Percentiles rank a stretch among this genome's conserved stretches.
These are phyloP conservation scores for Drosophila meridionalis DNA, from an alignment of 2,888 invertebrate species.

Conservation along the genomic window DNA sequence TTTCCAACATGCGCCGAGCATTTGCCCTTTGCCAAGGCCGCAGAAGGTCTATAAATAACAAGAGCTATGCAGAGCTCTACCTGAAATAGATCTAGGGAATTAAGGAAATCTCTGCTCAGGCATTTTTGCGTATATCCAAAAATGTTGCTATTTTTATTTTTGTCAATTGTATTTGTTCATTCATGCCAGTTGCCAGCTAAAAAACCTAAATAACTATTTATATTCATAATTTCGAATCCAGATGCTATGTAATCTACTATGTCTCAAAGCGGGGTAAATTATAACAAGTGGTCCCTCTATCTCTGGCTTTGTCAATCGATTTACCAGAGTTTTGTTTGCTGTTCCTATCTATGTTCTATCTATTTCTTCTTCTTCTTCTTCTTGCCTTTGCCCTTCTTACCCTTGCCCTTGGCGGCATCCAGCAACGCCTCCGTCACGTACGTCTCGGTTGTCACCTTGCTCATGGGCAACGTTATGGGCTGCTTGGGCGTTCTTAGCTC, in stretches of 20 bases:
- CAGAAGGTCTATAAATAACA: background rate
- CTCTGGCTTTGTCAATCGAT: background rate
- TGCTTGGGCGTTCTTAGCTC: constrained; percentile 91
- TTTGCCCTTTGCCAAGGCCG: constrained; percentile 22
- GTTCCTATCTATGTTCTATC: background rate
- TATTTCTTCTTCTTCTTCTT: constrained; percentile 34
- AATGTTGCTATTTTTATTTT: constrained; percentile 10
- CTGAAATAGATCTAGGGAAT: background rate
- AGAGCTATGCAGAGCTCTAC: background rate
- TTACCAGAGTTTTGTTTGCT: background rate
- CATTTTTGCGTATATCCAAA: background rate
- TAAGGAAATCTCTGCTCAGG: background rate
- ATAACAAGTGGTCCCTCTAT: background rate
- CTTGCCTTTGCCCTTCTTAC: constrained; percentile 21
- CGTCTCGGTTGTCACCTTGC: constrained; percentile 88
- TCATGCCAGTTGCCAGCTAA: constrained; percentile 11
- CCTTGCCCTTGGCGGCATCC: constrained; percentile 47
- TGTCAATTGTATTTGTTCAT: background rate
- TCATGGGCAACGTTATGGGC: constrained; percentile 86
- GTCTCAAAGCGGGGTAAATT: background rate
- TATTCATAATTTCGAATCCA: constrained; percentile 29
- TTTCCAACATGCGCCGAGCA: constrained; percentile 13
- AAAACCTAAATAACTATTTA: constrained; percentile 14
- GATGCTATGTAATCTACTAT: background rate
- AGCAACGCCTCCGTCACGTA: constrained; percentile 87